A percentile compares a stretch with the other conserved stretches of the same genome.
These are phyloP conservation scores for Strongylocentrotus purpuratus DNA, from an alignment of 35 echinoderm and acorn worm genomes.

Conservation along the genomic window DNA sequence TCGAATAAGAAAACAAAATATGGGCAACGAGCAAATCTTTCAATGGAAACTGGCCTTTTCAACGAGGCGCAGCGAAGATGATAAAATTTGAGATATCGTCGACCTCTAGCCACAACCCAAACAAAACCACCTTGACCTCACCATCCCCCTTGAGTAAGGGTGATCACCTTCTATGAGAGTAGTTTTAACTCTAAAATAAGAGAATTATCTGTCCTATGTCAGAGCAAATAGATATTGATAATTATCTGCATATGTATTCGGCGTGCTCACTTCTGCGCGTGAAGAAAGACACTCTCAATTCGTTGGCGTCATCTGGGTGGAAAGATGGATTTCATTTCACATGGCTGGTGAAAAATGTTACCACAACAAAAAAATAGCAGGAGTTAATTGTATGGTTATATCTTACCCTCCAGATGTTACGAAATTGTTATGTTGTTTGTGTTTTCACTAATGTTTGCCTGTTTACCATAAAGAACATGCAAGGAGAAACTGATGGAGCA, in stretches of 20 bases:
- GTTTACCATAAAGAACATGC: too few species aligned
- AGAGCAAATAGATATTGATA: constrained; percentile 12
- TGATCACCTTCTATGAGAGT: neutral
- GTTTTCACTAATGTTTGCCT: too few species aligned
- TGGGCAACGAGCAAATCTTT: neutral
- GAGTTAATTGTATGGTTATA: too few species aligned
- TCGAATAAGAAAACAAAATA: too few species aligned
- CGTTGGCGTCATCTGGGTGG: too few species aligned
- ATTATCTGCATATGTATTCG: neutral
- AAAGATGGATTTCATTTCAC: too few species aligned
- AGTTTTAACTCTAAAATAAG: neutral
- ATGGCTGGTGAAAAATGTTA: too few species aligned
- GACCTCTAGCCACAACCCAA: neutral
- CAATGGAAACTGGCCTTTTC: neutral
- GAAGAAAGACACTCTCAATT: too few species aligned
- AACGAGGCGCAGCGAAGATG: neutral
- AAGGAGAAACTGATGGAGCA: too few species aligned
- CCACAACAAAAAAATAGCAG: too few species aligned
- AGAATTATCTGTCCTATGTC: neutral
- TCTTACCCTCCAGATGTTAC: too few species aligned
- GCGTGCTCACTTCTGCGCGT: neutral
- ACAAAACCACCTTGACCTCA: neutral
- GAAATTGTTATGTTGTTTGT: too few species aligned
- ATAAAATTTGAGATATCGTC: neutral
- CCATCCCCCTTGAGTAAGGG: neutral